phyloP scores from a whole-genome alignment of 2,797 vertebrate species.

The Cetoscarus ocellatus region DNA sequence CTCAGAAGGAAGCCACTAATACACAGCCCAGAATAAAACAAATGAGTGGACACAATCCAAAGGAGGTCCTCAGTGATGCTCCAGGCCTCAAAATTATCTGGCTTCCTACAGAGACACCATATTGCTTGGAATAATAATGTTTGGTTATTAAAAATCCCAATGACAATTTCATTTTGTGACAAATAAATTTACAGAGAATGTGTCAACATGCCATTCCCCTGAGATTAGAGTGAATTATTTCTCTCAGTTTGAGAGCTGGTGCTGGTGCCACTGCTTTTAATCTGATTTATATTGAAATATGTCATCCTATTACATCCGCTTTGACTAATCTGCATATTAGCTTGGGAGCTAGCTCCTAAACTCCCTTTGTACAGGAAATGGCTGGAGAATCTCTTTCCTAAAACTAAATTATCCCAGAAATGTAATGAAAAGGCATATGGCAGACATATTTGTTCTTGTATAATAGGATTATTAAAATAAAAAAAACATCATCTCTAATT shows the following conservation, averaged over 20 bases:
- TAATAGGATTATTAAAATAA: constrained; percentile 81
- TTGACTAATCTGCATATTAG: constrained; percentile 81
- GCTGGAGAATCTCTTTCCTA: constrained; percentile 17
- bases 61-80: constrained; percentile 72
- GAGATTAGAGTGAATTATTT: constrained; percentile 76
- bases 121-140: constrained; percentile 86
- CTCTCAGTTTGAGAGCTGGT: constrained; percentile 65
- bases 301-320: constrained; percentile 77
- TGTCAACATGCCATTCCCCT: constrained; percentile 73
- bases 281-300: constrained; percentile 83
- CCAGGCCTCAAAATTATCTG: constrained; percentile 78
- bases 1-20: constrained; percentile 88
- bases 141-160: constrained; percentile 79
- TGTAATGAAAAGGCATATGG: constrained; percentile 60
- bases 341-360: constrained; percentile 58
- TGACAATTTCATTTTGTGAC: constrained; percentile 82
- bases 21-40: constrained; percentile 90
- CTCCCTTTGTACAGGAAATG: constrained; percentile 39
- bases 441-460: constrained; percentile 70
- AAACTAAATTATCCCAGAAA: constrained; percentile 49
- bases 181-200: constrained; percentile 78
- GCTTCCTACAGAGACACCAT: constrained; percentile 83
- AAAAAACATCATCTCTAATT: constrained; percentile 61
- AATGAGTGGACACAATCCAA: constrained; percentile 87
- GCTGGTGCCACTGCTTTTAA: constrained; percentile 77